Percentiles rank a stretch among this genome's conserved stretches.
Evolutionary conservation across 2,888 invertebrate genomes (phyloP).

Genomic region (Ennomos fuscantarius): DNA sequence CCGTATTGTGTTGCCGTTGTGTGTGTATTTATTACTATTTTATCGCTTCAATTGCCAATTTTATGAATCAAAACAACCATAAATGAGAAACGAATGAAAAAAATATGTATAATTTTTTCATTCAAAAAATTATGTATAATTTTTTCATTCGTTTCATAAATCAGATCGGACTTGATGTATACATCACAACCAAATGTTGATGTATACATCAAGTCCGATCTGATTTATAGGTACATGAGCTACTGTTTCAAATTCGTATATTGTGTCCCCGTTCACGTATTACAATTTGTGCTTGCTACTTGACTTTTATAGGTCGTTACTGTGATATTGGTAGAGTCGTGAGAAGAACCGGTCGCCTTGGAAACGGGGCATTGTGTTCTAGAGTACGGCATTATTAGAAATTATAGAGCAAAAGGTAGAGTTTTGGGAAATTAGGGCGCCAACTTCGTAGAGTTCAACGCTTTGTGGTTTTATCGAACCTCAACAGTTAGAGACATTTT

Average conservation of each 20-base stretch:
- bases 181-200: background rate
- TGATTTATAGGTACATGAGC: conserved; percentile 1
- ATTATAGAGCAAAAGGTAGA: conserved; percentile 32
- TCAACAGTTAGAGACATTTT: too few relatives aligned
- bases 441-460: too few relatives aligned
- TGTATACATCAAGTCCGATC: background rate
- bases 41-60: too few relatives aligned
- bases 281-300: conserved; percentile 60
- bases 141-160: too few relatives aligned
- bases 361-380: conserved; percentile 39
- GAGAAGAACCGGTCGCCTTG: conserved; percentile 46
- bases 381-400: conserved; percentile 24
- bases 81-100: too few relatives aligned
- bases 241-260: conserved; percentile 9
- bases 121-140: too few relatives aligned
- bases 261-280: conserved; percentile 35
- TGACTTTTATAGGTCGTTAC: conserved; percentile 71
- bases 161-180: too few relatives aligned
- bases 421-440: conserved; percentile 17
- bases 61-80: too few relatives aligned
- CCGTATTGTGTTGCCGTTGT: too few relatives aligned
- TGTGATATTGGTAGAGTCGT: conserved; percentile 63
- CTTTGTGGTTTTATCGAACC: too few relatives aligned
- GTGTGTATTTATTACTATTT: too few relatives aligned
- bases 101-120: too few relatives aligned